Conservation (phyloP, 2,797 vertebrate species). For the Parambassis ranga region DNA sequence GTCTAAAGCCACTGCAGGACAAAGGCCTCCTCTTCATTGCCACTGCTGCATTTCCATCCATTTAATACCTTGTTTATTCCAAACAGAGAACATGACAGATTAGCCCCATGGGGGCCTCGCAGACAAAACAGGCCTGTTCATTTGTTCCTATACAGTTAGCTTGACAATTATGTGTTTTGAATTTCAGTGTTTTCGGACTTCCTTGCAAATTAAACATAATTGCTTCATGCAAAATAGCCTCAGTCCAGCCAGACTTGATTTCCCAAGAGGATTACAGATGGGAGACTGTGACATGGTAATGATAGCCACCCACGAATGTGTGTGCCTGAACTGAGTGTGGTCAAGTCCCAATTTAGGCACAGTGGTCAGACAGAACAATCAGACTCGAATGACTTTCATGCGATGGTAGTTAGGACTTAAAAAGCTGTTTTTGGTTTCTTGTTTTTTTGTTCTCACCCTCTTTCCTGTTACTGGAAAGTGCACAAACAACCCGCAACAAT, state of each 20-base stretch:
- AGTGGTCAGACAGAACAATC: conserved; percentile 55
- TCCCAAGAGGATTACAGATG: conserved; percentile 49
- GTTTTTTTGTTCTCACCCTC: conserved; percentile 37
- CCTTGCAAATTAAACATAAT: conserved; percentile 58
- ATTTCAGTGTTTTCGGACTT: conserved; percentile 42
- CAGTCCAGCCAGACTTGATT: conserved; percentile 41
- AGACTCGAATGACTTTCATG: conserved; percentile 32
- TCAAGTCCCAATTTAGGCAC: conserved; percentile 39
- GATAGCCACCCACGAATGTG: conserved; percentile 60
- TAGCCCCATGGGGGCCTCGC: neutral
- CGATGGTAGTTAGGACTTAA: conserved; percentile 24
- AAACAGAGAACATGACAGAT: conserved; percentile 16
- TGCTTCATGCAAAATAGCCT: conserved; percentile 45
- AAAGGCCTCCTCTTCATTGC: conserved; percentile 10
- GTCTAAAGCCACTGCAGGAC: conserved; percentile 16
- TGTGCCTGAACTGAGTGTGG: conserved; percentile 48
- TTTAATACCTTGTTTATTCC: conserved; percentile 51
- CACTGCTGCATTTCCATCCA: conserved; percentile 16
- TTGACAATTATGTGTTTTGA: conserved; percentile 53
- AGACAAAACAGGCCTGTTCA: conserved; percentile 28
- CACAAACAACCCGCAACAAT: conserved; percentile 34
- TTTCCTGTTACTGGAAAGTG: conserved; percentile 44
- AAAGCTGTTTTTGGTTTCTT: conserved; percentile 39
- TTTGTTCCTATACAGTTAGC: conserved; percentile 31
- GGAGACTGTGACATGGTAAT: conserved; percentile 57